Conservation (phyloP, 2,113 vertebrate genomes). For the Archilochus colubris region DNA sequence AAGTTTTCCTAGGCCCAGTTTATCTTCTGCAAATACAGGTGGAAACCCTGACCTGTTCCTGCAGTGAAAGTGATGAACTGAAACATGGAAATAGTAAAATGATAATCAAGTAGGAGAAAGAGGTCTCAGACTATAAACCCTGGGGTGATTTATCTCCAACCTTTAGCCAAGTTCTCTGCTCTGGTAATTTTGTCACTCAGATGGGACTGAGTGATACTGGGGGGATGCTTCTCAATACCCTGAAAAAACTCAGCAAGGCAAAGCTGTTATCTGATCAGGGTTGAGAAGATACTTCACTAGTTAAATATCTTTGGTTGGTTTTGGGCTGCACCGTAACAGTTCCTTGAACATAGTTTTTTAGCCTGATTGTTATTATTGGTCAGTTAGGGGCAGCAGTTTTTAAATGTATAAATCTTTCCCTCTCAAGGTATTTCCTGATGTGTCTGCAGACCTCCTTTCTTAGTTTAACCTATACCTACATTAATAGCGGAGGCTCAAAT, state of each 20-base stretch:
- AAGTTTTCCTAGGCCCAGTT: background rate
- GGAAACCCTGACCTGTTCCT: background rate
- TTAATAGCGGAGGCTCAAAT: background rate
- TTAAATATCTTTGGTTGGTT: background rate
- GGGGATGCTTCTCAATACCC: background rate
- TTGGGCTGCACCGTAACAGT: background rate
- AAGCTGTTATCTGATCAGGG: background rate
- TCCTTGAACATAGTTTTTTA: background rate
- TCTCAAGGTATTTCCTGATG: background rate
- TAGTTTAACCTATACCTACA: background rate
- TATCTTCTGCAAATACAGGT: background rate
- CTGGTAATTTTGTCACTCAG: background rate
- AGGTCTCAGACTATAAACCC: background rate
- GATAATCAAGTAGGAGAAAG: background rate
- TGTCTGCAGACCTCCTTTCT: background rate
- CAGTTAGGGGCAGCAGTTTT: background rate
- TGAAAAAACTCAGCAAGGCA: background rate
- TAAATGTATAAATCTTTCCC: background rate
- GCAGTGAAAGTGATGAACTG: background rate
- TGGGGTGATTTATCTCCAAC: background rate
- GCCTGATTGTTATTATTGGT: background rate
- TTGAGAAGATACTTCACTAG: background rate
- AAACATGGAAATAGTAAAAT: background rate
- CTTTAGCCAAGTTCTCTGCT: fast-evolving
- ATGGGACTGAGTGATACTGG: background rate